Percentiles rank a stretch among this genome's conserved stretches.
Evolutionary conservation across 2,113 vertebrate genomes (phyloP).

Genomic region (Rhadina sibilatrix): DNA sequence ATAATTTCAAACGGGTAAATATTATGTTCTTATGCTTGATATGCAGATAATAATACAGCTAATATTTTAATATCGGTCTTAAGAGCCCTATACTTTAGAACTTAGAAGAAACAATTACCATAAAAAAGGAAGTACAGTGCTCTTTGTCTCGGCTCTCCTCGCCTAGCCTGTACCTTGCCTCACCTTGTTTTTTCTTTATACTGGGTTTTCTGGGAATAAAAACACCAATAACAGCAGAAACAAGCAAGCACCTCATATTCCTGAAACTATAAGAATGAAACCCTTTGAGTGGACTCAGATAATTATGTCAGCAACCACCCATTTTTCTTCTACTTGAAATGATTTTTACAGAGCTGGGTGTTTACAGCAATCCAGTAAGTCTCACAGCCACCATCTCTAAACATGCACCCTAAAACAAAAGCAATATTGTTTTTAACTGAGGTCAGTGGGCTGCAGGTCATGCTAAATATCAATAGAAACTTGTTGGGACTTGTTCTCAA

Average conservation of each 20-base stretch:
- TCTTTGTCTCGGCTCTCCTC: rapidly evolving
- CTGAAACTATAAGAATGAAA: background rate
- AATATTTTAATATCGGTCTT: background rate
- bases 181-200: rapidly evolving
- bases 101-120: background rate
- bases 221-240: background rate
- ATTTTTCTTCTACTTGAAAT: background rate
- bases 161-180: too few species aligned
- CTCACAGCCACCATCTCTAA: background rate
- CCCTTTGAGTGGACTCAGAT: background rate
- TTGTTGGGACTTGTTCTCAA: background rate
- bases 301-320: background rate
- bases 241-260: background rate
- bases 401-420: background rate
- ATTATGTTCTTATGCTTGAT: background rate
- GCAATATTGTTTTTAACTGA: background rate
- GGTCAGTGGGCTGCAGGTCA: background rate
- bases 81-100: background rate
- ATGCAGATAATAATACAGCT: background rate
- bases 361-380: background rate
- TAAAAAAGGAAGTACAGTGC: background rate
- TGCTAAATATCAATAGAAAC: background rate
- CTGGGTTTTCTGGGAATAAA: background rate
- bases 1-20: background rate
- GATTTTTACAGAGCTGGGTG: background rate